Percentiles rank a stretch among this genome's conserved stretches.
Evolutionary conservation across 2,888 invertebrate species (phyloP).

Genomic region (Drosophila ezoana): DNA sequence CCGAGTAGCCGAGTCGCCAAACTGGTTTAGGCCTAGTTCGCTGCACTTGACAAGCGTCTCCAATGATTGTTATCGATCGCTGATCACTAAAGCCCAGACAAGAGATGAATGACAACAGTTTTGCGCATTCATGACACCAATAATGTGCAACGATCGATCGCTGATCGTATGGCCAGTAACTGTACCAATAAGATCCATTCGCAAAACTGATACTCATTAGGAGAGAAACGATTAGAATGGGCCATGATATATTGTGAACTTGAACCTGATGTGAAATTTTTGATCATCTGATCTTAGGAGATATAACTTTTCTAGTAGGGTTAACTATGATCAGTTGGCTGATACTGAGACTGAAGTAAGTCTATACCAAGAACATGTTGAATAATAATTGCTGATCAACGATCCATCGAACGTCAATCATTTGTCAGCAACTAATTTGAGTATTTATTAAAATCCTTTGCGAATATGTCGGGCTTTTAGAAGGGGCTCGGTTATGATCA

Average conservation of each 20-base stretch:
- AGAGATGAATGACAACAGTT: conserved; percentile 47
- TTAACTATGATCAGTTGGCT: neutral
- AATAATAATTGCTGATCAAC: too few relatives aligned
- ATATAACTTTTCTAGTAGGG: neutral
- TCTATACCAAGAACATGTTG: too few relatives aligned
- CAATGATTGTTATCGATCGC: conserved; percentile 31
- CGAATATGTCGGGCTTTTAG: neutral
- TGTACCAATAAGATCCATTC: conserved; percentile 8
- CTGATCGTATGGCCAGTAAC: conserved; percentile 13
- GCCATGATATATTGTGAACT: neutral
- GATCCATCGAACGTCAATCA: too few relatives aligned
- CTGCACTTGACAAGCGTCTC: conserved; percentile 56
- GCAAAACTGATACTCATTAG: neutral
- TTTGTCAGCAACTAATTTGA: too few relatives aligned
- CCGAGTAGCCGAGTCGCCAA: conserved; percentile 39
- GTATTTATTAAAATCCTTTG: neutral
- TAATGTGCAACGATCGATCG: conserved; percentile 32
- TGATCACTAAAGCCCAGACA: conserved; percentile 38
- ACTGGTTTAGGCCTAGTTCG: conserved; percentile 59
- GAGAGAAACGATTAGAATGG: neutral
- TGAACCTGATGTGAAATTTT: neutral
- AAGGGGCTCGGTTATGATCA: too few relatives aligned
- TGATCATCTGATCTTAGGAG: neutral
- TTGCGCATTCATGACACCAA: conserved; percentile 51
- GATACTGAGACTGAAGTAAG: neutral